Evolutionary conservation across 2,888 invertebrate genomes (phyloP).

Genomic region (Agrypnus murinus): DNA sequence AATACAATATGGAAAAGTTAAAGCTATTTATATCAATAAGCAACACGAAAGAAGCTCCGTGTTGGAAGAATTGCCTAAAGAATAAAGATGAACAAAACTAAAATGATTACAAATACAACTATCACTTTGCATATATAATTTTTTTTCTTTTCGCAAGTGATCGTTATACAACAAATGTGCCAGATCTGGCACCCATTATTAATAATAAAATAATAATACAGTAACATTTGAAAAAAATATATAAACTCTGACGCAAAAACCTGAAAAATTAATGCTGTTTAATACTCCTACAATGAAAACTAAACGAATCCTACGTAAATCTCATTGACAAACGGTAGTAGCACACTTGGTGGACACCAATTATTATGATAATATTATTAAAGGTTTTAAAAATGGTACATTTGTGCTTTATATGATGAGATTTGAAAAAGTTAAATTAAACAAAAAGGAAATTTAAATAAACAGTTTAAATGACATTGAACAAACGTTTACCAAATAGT

Average conservation of each 20-base stretch:
- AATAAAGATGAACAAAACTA: slow-evolving; percentile 52
- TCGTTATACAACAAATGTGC: slow-evolving; percentile 49
- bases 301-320: slow-evolving; percentile 42
- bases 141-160: slow-evolving; percentile 28
- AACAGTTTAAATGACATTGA: slow-evolving; percentile 35
- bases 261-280: slow-evolving; percentile 47
- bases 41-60: slow-evolving; percentile 47
- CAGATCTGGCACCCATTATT: slow-evolving; percentile 30
- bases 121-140: slow-evolving; percentile 40
- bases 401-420: slow-evolving; percentile 39
- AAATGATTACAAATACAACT: slow-evolving; percentile 48
- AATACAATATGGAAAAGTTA: slow-evolving; percentile 63
- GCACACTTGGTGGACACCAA: slow-evolving; percentile 43
- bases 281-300: slow-evolving; percentile 44
- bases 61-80: slow-evolving; percentile 52
- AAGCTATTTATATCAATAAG: slow-evolving; percentile 59
- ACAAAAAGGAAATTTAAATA: slow-evolving; percentile 8
- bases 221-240: slow-evolving; percentile 52
- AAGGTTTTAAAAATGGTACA: slow-evolving; percentile 17
- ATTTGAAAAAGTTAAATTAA: slow-evolving; percentile 6
- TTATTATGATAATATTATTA: not conserved
- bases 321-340: slow-evolving; percentile 42
- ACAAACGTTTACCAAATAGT: slow-evolving; percentile 32
- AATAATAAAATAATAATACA: slow-evolving; percentile 51
- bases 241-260: slow-evolving; percentile 50